Percentiles rank a stretch among this genome's conserved stretches.
phyloP scores from a whole-genome alignment of 2,113 vertebrate genomes.

The Tupaia chinensis region DNA sequence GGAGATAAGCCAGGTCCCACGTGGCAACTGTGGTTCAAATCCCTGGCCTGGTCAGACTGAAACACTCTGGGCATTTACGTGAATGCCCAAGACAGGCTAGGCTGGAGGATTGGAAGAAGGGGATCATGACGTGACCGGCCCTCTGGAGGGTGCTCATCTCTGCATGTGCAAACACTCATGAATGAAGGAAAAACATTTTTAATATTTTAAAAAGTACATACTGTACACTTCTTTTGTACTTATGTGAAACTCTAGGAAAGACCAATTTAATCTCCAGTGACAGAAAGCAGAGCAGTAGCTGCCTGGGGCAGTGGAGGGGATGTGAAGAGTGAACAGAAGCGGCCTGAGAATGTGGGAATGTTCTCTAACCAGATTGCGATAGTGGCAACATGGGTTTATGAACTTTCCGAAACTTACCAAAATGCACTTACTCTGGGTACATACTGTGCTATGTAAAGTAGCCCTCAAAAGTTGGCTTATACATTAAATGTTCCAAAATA shows the following conservation, averaged over 20 bases:
- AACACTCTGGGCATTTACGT: too few relatives aligned
- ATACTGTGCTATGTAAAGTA: background rate
- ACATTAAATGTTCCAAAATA: background rate
- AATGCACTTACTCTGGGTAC: background rate
- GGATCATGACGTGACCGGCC: too few relatives aligned
- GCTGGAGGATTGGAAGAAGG: too few relatives aligned
- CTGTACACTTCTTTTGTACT: background rate
- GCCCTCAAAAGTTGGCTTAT: background rate
- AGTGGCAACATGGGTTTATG: background rate
- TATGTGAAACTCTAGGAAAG: background rate
- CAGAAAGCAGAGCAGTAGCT: background rate
- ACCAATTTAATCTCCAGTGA: background rate
- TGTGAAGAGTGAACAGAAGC: background rate
- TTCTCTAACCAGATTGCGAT: background rate
- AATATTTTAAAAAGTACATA: background rate
- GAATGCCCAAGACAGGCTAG: too few relatives aligned
- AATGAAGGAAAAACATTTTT: too few relatives aligned
- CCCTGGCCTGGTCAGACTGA: too few relatives aligned
- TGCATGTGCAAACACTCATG: too few relatives aligned
- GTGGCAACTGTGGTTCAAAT: too few relatives aligned
- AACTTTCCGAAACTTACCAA: background rate
- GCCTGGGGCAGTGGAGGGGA: too few relatives aligned
- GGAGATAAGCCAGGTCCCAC: too few relatives aligned
- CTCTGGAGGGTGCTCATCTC: too few relatives aligned
- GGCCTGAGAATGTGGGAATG: background rate